Evolutionary conservation across 2,113 vertebrate species (phyloP), one percentile per base, ranked within the genome.

Genomic region (Microcebus lehilahytsara): DNA sequence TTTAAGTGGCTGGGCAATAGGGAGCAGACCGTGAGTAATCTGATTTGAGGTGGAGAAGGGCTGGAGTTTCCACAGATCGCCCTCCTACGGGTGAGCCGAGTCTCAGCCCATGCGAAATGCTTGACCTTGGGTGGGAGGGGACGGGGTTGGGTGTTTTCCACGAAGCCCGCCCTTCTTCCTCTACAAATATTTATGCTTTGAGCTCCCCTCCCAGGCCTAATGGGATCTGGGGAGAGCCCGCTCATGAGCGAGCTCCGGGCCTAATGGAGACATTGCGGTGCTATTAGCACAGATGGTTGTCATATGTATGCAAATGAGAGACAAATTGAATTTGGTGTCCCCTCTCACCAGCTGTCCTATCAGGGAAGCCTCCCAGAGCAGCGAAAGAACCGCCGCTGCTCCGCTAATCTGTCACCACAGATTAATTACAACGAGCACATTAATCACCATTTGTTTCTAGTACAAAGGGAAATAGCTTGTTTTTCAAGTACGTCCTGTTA

Each of bases 281-380:
- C 99, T 99, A 99, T 99, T 99, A 99, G 99, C 99, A 98, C 99
- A 99, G 99, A 99, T 99, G 99, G 99, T 99, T 99, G 99, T 99
- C 99, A 99, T 99, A 99, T 99, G 99, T 99, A 99, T 99, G 99
- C 99, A 99, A 99, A 99, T 99, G 98, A 99, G 99, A 98, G 99
- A 99, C 98, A 99, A 99, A 99, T 99, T 99, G 99, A 99, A 99
- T 99, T 99, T 98, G 98, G 98, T 99, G 99, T 99, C 99, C 99
- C 99, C 99, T 99, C 99, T 99, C 99, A 98, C 99, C 99, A 99
- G 99, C 99, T 99, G 99, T 99, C 99, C 99, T 98, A 99, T 99
- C 99, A 98, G 98, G 98, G 85, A 98, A 85, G 97, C 97, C 98
- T 99, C 98, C 98, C 97, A 98, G 97, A 98, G 98, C 98, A 98